A percentile compares a stretch with the other conserved stretches of the same genome.
These are phyloP conservation scores for Pogonomyrmex californicus DNA, from an alignment of 1,140 invertebrate genomes.

Conservation along the genomic window DNA sequence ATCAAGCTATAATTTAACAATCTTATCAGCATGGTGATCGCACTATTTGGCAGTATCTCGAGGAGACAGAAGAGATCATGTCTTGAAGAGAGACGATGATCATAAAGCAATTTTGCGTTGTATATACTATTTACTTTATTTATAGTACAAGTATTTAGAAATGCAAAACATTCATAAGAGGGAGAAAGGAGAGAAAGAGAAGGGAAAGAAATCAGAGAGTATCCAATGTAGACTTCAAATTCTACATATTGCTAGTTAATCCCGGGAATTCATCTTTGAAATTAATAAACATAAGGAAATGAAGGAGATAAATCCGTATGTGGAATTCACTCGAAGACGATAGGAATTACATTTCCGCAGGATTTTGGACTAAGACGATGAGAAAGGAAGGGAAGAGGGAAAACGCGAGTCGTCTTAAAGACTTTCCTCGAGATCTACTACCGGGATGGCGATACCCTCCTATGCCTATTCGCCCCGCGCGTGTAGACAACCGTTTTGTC, in stretches of 20 bases:
- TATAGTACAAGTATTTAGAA: background rate
- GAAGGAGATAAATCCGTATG: no score
- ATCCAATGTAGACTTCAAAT: background rate
- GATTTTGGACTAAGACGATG: background rate
- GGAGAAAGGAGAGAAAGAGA: background rate
- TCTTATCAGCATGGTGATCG: conserved; percentile 29
- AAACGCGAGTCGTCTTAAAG: conserved; percentile 50
- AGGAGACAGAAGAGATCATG: background rate
- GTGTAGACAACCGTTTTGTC: conserved; percentile 23
- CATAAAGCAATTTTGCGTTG: conserved; percentile 17
- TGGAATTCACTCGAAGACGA: background rate
- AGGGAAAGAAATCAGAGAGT: background rate
- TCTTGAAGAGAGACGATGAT: conserved; percentile 25
- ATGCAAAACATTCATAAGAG: background rate
- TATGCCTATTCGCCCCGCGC: conserved; percentile 19
- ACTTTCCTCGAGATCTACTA: conserved; percentile 52
- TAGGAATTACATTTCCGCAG: background rate
- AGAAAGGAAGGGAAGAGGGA: no score
- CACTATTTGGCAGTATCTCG: conserved; percentile 13
- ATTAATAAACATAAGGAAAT: background rate
- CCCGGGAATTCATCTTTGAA: background rate
- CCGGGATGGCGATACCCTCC: conserved; percentile 55
- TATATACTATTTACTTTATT: background rate
- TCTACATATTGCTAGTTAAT: background rate
- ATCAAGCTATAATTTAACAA: background rate